These are phyloP conservation scores for Drosophila yooni DNA, from an alignment of 2,888 invertebrate genomes.

Conservation along the genomic window DNA sequence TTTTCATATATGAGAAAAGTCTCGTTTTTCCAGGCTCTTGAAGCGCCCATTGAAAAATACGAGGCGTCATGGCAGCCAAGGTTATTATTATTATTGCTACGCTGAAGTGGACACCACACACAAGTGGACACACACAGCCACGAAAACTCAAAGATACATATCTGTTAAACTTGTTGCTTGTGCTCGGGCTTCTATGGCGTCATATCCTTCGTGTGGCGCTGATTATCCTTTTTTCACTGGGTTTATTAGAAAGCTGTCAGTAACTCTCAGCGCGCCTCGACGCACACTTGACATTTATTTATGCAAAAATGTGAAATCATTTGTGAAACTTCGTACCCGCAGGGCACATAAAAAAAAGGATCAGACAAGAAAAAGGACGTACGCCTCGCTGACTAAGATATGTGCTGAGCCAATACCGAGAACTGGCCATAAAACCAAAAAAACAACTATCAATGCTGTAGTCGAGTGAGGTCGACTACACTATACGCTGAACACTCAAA, in stretches of 20 bases:
- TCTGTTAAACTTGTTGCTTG: slow-evolving; percentile 66
- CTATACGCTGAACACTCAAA: not conserved
- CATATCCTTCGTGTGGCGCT: slow-evolving; percentile 57
- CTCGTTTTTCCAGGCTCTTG: slow-evolving; percentile 44
- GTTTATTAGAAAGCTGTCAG: slow-evolving; percentile 81
- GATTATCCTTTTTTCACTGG: slow-evolving; percentile 73
- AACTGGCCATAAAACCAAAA: slow-evolving; percentile 22
- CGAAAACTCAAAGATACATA: slow-evolving; percentile 6
- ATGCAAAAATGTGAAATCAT: slow-evolving; percentile 82
- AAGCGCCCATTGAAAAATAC: slow-evolving; percentile 64
- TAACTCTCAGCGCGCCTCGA: slow-evolving; percentile 67
- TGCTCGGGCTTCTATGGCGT: slow-evolving; percentile 23
- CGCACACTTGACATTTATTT: slow-evolving; percentile 81
- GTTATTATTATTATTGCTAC: slow-evolving; percentile 78
- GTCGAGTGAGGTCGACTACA: not conserved
- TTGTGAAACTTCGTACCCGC: slow-evolving; percentile 66
- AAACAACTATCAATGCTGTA: not conserved
- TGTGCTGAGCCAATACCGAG: slow-evolving; percentile 36
- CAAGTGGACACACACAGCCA: slow-evolving; percentile 17
- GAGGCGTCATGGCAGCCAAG: slow-evolving; percentile 69
- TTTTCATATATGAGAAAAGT: slow-evolving; percentile 71
- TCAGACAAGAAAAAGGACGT: slow-evolving; percentile 34
- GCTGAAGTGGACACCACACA: slow-evolving; percentile 66
- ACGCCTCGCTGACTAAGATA: slow-evolving; percentile 55
- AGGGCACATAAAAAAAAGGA: slow-evolving; percentile 40